Evolutionary conservation across 2,113 vertebrate genomes (phyloP).

Genomic region (Capra hircus): DNA sequence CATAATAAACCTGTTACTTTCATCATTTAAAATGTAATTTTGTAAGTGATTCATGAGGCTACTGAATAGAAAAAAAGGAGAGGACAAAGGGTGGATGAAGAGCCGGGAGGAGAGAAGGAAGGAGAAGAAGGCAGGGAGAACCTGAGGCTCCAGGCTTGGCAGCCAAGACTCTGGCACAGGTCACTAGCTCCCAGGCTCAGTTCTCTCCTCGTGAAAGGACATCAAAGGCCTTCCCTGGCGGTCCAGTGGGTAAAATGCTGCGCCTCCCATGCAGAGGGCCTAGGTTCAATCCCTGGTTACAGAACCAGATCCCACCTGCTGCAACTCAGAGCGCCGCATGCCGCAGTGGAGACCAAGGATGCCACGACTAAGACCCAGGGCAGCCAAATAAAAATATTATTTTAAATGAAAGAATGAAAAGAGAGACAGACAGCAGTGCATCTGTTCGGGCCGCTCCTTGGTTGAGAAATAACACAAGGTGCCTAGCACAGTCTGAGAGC

Average conservation of each 20-base stretch:
- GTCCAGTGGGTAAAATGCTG: not conserved
- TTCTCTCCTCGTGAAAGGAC: not conserved
- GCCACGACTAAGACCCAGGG: not conserved
- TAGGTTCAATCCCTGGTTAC: not conserved
- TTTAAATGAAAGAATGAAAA: not conserved
- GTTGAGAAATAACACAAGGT: not conserved
- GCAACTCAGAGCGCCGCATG: not conserved
- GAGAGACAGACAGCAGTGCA: not conserved
- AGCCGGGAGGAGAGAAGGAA: not conserved
- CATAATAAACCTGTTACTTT: not conserved
- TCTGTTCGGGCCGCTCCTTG: not conserved
- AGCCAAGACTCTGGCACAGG: rapidly evolving
- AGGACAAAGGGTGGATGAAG: not conserved
- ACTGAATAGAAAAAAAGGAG: not conserved
- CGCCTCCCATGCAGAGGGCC: not conserved
- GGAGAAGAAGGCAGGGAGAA: too few relatives aligned
- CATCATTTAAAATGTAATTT: not conserved
- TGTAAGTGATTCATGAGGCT: not conserved
- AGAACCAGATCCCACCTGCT: not conserved
- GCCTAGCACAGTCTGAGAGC: not conserved
- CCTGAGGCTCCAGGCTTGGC: not conserved
- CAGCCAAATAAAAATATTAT: not conserved
- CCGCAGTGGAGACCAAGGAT: rapidly evolving
- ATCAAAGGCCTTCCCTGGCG: not conserved
- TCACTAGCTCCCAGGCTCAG: not conserved